Evolutionary conservation across 30 jellyfish, hydroid and myxozoan species (phyloP).

Genomic region (Mastigias papua): DNA sequence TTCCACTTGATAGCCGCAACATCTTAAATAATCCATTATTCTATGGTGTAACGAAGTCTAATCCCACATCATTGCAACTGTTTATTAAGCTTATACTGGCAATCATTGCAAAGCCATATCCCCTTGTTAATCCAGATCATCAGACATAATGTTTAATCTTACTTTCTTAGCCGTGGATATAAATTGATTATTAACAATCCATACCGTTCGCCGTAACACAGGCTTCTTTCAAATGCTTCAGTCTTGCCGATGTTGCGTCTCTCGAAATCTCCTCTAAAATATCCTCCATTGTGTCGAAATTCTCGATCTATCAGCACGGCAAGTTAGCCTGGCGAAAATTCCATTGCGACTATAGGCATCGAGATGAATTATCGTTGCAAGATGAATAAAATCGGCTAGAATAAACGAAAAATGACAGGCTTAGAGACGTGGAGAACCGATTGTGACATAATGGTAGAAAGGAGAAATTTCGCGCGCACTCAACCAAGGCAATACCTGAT

Average conservation of each 20-base stretch:
- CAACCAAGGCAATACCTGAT: conserved; percentile 61
- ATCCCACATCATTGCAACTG: too few species aligned
- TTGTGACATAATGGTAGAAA: background rate
- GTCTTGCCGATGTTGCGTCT: conserved; percentile 84
- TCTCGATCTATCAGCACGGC: background rate
- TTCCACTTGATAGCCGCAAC: too few species aligned
- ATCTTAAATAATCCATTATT: too few species aligned
- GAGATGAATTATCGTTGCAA: background rate
- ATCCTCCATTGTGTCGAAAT: conserved; percentile 78
- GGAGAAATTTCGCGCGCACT: conserved; percentile 60
- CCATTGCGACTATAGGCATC: conserved; percentile 10
- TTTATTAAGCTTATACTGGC: too few species aligned
- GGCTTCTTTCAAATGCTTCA: conserved; percentile 91
- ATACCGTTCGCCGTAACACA: conserved; percentile 91
- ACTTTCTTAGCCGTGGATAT: too few species aligned
- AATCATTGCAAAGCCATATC: too few species aligned
- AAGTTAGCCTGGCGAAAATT: conserved; percentile 49
- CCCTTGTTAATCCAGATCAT: too few species aligned
- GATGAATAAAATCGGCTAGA: background rate
- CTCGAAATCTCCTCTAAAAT: conserved; percentile 86
- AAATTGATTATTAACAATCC: too few species aligned
- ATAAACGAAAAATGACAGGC: background rate
- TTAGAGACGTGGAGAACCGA: background rate
- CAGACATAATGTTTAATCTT: too few species aligned
- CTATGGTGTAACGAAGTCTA: too few species aligned